A percentile compares a stretch with the other conserved stretches of the same genome.
Conservation (phyloP, 2,113 vertebrate species). For the Bufo gargarizans region DNA sequence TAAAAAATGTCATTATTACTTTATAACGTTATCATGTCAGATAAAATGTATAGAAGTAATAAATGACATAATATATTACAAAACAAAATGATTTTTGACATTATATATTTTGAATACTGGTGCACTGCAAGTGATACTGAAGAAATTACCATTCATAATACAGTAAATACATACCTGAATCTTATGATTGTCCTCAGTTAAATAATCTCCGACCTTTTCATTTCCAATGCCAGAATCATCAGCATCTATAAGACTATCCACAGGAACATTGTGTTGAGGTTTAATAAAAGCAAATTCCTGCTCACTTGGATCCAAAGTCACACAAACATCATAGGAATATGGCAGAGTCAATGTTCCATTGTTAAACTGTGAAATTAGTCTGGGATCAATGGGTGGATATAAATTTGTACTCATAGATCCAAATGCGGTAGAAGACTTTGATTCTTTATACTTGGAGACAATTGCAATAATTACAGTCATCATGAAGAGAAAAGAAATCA, state of each 20-base stretch:
- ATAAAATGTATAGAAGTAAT: no score
- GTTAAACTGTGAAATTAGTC: neutral
- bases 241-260: constrained; percentile 4
- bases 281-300: neutral
- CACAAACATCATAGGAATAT: constrained; percentile 17
- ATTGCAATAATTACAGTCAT: constrained; percentile 7
- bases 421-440: neutral
- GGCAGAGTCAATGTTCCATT: neutral
- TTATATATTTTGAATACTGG: no score
- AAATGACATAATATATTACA: no score
- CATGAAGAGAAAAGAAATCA: constrained; percentile 3
- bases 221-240: neutral
- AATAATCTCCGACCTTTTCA: neutral
- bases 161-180: constrained; percentile 3
- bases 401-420: neutral
- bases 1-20: no score
- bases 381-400: neutral
- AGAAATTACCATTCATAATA: neutral
- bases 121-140: no score
- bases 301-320: constrained; percentile 1
- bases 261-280: neutral
- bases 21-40: no score
- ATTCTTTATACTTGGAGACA: neutral
- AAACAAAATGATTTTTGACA: no score
- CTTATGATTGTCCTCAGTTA: neutral